Percentiles rank a stretch among this genome's conserved stretches.
phyloP scores from a whole-genome alignment of 2,888 invertebrate genomes.

The Salticus scenicus region DNA sequence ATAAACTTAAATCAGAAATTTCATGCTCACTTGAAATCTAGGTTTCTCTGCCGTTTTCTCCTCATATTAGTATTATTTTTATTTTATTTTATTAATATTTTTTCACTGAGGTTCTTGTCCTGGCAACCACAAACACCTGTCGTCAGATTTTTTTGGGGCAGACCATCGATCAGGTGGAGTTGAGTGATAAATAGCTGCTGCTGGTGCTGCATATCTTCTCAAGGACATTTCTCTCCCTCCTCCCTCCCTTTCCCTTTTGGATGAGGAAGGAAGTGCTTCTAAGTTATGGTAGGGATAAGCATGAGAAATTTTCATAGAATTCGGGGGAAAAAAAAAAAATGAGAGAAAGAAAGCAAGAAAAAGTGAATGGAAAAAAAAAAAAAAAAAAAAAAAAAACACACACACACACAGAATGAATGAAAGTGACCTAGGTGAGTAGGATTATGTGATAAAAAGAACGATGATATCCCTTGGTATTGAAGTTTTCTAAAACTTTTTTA shows the following conservation, averaged over 20 bases:
- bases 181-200: constrained; percentile 19
- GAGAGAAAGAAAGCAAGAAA: too few relatives aligned
- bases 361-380: too few relatives aligned
- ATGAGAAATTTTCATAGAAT: not conserved
- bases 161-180: constrained; percentile 24
- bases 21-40: too few relatives aligned
- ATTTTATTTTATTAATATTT: not conserved
- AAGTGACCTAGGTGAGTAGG: not conserved
- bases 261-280: not conserved
- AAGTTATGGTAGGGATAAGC: not conserved
- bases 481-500: not conserved
- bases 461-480: not conserved
- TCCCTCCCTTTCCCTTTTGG: not conserved
- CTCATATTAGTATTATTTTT: too few relatives aligned
- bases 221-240: not conserved
- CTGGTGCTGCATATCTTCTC: not conserved
- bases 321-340: not conserved
- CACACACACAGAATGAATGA: too few relatives aligned
- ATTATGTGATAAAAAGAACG: not conserved
- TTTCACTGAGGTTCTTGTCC: not conserved
- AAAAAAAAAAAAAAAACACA: too few relatives aligned
- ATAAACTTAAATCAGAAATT: too few relatives aligned
- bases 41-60: not conserved
- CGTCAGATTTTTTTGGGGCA: not conserved
- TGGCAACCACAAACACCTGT: constrained; percentile 31